Percentiles rank a stretch among this genome's conserved stretches.
Conservation (phyloP, 2,888 invertebrate genomes). For the Drosophila mulleri region DNA sequence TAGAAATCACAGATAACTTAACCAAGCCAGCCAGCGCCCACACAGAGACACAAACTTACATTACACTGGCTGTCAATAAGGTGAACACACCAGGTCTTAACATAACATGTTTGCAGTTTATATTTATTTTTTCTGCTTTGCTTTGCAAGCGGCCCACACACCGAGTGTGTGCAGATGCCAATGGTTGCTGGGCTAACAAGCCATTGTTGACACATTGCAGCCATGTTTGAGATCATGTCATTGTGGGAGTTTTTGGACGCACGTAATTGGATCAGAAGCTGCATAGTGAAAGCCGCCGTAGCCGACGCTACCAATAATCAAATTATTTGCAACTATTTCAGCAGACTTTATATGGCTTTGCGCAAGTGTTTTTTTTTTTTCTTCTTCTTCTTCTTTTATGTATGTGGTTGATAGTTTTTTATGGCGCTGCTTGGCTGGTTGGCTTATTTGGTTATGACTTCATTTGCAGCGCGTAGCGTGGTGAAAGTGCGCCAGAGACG, state of each 20-base stretch:
- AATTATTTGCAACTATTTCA: slow-evolving; percentile 41
- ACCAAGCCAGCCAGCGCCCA: slow-evolving; percentile 48
- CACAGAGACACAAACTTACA: slow-evolving; percentile 30
- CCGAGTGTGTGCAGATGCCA: slow-evolving; percentile 31
- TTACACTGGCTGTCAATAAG: slow-evolving; percentile 63
- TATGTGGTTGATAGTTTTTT: slow-evolving; percentile 37
- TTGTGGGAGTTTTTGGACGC: slow-evolving; percentile 51
- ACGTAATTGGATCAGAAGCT: slow-evolving; percentile 62
- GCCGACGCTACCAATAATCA: slow-evolving; percentile 36
- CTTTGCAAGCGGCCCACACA: slow-evolving; percentile 59
- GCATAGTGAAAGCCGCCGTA: slow-evolving; percentile 50
- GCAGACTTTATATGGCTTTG: slow-evolving; percentile 27
- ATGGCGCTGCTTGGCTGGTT: slow-evolving; percentile 32
- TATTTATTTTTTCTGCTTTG: neutral
- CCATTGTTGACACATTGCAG: slow-evolving; percentile 79
- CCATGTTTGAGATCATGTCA: slow-evolving; percentile 70
- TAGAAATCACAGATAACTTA: slow-evolving; percentile 76
- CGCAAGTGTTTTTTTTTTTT: slow-evolving; percentile 1
- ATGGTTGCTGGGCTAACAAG: slow-evolving; percentile 72
- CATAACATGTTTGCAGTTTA: slow-evolving; percentile 36
- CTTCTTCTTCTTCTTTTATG: neutral
- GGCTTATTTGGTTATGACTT: slow-evolving; percentile 79
- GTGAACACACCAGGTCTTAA: slow-evolving; percentile 46
- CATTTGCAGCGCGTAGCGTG: slow-evolving; percentile 55
- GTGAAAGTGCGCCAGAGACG: slow-evolving; percentile 67